Percentiles rank a stretch among this genome's conserved stretches.
Evolutionary conservation across 2,113 vertebrate species (phyloP).

Genomic region (Todiramphus saurophagus): DNA sequence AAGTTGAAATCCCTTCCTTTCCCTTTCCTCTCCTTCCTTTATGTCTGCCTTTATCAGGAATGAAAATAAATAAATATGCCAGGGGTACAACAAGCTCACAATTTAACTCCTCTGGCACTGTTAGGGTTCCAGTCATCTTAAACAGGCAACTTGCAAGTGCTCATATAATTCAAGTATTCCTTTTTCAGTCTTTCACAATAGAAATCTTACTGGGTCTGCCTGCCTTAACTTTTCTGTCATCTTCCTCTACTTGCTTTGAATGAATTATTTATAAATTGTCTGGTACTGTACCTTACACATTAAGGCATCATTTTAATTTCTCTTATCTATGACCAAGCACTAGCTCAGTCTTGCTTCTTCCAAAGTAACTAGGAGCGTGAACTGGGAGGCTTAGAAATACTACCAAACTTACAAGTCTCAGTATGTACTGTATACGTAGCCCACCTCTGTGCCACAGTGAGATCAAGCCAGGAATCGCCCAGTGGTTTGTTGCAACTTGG

Average conservation of each 20-base stretch:
- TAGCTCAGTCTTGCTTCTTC: background rate
- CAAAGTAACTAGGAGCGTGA: background rate
- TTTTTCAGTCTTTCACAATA: background rate
- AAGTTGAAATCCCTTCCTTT: background rate
- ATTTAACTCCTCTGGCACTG: background rate
- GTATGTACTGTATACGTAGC: background rate
- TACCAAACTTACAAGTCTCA: background rate
- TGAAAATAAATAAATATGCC: background rate
- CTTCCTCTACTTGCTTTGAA: background rate
- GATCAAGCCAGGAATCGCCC: background rate
- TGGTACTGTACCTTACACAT: background rate
- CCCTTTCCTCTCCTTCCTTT: background rate
- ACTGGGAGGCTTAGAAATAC: background rate
- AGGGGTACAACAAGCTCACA: background rate
- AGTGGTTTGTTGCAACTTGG: background rate
- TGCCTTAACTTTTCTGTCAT: background rate
- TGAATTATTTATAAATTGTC: background rate
- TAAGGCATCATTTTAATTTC: background rate
- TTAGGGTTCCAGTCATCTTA: background rate
- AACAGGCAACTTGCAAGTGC: background rate
- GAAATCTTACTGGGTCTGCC: background rate
- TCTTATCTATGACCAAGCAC: background rate
- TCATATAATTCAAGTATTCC: background rate
- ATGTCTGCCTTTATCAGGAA: background rate
- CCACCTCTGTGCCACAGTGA: background rate